Evolutionary conservation across 2,888 invertebrate genomes (phyloP).

Genomic region (Temnothorax unifasciatus): DNA sequence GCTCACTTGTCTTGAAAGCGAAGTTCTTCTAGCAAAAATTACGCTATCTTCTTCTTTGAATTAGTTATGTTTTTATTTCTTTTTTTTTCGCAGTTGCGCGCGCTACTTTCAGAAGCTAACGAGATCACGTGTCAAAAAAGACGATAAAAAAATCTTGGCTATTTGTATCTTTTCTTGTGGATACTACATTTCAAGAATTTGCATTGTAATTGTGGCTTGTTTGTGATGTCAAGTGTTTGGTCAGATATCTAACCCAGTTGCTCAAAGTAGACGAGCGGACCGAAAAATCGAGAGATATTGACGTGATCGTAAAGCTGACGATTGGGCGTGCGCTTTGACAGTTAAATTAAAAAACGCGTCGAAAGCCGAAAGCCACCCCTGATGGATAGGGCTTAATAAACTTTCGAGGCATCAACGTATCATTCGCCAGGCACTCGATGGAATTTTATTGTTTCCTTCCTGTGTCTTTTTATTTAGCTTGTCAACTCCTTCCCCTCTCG

Average conservation of each 20-base stretch:
- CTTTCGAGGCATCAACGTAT: slow-evolving; percentile 70
- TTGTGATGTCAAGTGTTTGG: neutral
- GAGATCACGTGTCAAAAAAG: neutral
- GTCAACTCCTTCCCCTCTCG: slow-evolving; percentile 52
- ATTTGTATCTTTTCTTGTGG: neutral
- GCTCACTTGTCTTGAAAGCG: slow-evolving; percentile 7
- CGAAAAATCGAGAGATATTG: slow-evolving; percentile 26
- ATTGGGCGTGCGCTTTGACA: slow-evolving; percentile 53
- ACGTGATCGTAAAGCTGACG: slow-evolving; percentile 39
- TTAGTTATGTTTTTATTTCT: neutral
- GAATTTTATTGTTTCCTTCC: slow-evolving; percentile 69
- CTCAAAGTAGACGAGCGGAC: slow-evolving; percentile 12
- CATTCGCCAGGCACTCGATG: slow-evolving; percentile 63
- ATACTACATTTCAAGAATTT: neutral
- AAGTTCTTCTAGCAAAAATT: neutral
- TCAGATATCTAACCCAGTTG: slow-evolving; percentile 39
- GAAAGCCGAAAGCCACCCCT: slow-evolving; percentile 62
- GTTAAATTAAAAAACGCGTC: slow-evolving; percentile 68
- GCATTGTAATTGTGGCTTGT: neutral
- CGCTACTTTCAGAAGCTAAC: neutral
- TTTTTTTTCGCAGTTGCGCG: neutral
- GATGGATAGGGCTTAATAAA: slow-evolving; percentile 72
- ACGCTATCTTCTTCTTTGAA: neutral
- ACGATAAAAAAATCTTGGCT: neutral
- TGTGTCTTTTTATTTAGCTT: slow-evolving; percentile 50